Evolutionary conservation across 2,888 invertebrate species (phyloP), one percentile per base, ranked within the genome.

Genomic region (Iphiclides podalirius): DNA sequence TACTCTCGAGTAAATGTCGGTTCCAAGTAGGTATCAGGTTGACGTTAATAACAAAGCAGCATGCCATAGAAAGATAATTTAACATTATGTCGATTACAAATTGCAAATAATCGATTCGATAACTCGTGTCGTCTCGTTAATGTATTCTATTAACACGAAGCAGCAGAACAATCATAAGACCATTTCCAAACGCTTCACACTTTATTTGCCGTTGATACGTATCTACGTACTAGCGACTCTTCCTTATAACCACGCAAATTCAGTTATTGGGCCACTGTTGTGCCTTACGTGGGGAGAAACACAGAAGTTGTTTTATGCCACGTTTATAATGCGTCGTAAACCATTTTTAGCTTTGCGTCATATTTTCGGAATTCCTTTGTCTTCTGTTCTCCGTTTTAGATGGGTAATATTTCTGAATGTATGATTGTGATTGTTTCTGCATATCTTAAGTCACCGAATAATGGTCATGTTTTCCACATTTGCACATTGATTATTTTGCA

Each of bases 231-330:
- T n/a, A n/a, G n/a, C n/a, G n/a, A n/a, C n/a, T 53, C 67, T 78
- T 77, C 75, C 75, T 76, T 67, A 75, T 74, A 60, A 60, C 56
- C 55, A 58, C 65, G 62, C 54, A 63, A 68, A 71, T 65, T 69
- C 39, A 20, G 57, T 57, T 64, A 55, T 61, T 61, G 61, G 38
- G 7, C 36, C 64, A 47, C 48, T 37, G 36, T 17, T 34, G 15
- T 41, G 17, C 28, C 33, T 9, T 39, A 37, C 40, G 28, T 20
- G 34, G 7, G 13, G 47, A 43, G 39, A 33, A 44, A 44, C 35
- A 52, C 39, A 47, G 42, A 38, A 36, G 36, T 31, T 37, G 39
- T 39, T 44, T 39, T 23, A 34, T 34, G n/a, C 15, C 34, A 37
- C 1, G 38, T 23, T 40, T 36, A 45, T 20, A 37, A 42, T 43